These are phyloP conservation scores for Dicyrtoma fusca DNA, from an alignment of 2,888 invertebrate genomes.

Conservation along the genomic window DNA sequence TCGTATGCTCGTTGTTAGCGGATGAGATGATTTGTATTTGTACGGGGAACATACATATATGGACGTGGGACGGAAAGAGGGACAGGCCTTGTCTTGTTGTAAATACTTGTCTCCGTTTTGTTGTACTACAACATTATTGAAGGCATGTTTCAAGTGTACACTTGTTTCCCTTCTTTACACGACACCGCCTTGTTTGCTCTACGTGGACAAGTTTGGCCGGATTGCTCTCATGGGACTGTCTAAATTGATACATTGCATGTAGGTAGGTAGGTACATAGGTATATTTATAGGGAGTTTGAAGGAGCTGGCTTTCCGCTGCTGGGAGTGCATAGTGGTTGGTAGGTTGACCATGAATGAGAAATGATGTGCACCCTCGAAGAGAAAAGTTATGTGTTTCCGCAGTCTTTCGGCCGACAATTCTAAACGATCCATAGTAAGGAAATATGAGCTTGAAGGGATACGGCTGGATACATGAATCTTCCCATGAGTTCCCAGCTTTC, in stretches of 20 bases:
- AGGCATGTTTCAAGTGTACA: conserved; percentile 26
- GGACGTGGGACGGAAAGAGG: conserved; percentile 1
- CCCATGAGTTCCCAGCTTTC: conserved; percentile 15
- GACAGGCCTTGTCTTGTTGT: neutral
- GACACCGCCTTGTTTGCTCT: conserved; percentile 40
- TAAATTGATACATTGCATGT: no score
- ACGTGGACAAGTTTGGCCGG: conserved; percentile 37
- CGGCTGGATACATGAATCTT: conserved; percentile 47
- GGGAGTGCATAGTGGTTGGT: no score
- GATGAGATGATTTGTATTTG: conserved; percentile 6
- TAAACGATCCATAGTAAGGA: conserved; percentile 49
- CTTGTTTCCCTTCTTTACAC: conserved; percentile 24
- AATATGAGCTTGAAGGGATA: conserved; percentile 46
- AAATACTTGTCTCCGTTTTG: neutral
- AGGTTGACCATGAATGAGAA: no score
- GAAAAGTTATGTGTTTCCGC: conserved; percentile 3
- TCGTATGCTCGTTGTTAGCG: no score
- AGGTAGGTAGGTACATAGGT: neutral
- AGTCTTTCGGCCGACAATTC: conserved; percentile 29
- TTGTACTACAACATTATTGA: conserved; percentile 25
- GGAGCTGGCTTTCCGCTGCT: no score
- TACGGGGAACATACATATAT: neutral
- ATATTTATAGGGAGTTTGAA: neutral
- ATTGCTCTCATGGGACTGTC: no score
- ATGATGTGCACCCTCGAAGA: neutral